Percentiles rank a stretch among this genome's conserved stretches.
These are phyloP conservation scores for Bombyx huttoni DNA, from an alignment of 2,888 invertebrate species.

Conservation along the genomic window DNA sequence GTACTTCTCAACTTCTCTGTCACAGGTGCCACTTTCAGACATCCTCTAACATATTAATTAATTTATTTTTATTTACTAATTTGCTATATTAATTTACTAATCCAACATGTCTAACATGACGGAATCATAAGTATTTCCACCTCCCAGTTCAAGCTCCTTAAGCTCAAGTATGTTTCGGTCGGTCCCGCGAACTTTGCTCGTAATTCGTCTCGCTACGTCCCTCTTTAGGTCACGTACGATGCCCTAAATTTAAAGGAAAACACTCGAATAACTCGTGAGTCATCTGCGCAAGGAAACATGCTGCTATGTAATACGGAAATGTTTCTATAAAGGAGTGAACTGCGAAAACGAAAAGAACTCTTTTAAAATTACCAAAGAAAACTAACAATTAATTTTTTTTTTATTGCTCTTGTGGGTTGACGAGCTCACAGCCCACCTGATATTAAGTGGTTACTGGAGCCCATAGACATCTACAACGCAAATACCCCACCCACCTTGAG, in stretches of 20 bases:
- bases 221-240: conserved; percentile 53
- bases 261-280: conserved; percentile 46
- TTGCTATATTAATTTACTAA: too few species aligned
- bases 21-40: too few species aligned
- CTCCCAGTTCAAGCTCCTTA: neutral
- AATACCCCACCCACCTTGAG: too few species aligned
- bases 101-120: neutral
- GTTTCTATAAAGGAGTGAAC: neutral
- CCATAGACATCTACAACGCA: too few species aligned
- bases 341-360: neutral
- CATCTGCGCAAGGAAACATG: conserved; percentile 22
- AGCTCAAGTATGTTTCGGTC: conserved; percentile 26
- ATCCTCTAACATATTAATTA: too few species aligned
- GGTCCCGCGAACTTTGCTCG: conserved; percentile 41
- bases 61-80: too few species aligned
- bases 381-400: too few species aligned
- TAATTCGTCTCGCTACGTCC: conserved; percentile 38
- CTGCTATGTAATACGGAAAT: neutral
- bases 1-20: too few species aligned
- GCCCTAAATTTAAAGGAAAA: conserved; percentile 62
- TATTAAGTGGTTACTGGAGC: too few species aligned
- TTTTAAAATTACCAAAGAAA: too few species aligned
- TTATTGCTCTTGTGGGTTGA: too few species aligned
- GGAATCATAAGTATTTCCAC: neutral
- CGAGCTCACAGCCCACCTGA: too few species aligned